Evolutionary conservation across 2,888 invertebrate genomes (phyloP).

Genomic region (Cryptocephalus moraei): DNA sequence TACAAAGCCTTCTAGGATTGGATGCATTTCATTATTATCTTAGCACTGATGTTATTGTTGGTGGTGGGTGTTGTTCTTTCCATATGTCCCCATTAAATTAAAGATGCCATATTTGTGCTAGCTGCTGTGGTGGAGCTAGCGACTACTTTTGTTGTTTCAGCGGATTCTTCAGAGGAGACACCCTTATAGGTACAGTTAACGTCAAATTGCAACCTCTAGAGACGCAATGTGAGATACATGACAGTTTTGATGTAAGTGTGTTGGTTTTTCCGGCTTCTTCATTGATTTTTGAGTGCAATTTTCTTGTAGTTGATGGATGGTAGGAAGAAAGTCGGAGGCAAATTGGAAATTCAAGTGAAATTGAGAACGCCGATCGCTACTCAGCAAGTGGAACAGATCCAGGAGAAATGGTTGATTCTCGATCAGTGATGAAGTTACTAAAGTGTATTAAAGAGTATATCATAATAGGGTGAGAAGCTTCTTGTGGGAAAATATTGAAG

Average conservation of each 20-base stretch:
- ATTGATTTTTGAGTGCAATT: background rate
- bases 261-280: background rate
- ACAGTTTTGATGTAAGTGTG: conserved; percentile 79
- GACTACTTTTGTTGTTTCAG: conserved; percentile 60
- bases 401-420: conserved; percentile 88
- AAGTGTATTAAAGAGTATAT: too few species aligned
- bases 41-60: conserved; percentile 3
- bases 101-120: conserved; percentile 29
- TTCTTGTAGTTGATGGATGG: conserved; percentile 75
- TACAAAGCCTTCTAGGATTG: background rate
- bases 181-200: conserved; percentile 68
- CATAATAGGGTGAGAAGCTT: too few species aligned
- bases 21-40: background rate
- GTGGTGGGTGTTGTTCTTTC: conserved; percentile 5
- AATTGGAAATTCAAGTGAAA: conserved; percentile 79
- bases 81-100: conserved; percentile 15
- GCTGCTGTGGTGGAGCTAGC: conserved; percentile 35
- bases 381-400: conserved; percentile 81
- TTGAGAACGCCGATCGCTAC: conserved; percentile 78
- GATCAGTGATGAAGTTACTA: conserved; percentile 42
- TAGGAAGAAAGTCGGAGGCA: conserved; percentile 77
- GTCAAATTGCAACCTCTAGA: conserved; percentile 87
- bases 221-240: conserved; percentile 79
- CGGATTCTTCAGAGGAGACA: conserved; percentile 87
- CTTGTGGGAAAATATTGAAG: too few species aligned